Base-by-base conservation (phyloP, 2,888 invertebrate species). In the Coleophora deauratella region DNA sequence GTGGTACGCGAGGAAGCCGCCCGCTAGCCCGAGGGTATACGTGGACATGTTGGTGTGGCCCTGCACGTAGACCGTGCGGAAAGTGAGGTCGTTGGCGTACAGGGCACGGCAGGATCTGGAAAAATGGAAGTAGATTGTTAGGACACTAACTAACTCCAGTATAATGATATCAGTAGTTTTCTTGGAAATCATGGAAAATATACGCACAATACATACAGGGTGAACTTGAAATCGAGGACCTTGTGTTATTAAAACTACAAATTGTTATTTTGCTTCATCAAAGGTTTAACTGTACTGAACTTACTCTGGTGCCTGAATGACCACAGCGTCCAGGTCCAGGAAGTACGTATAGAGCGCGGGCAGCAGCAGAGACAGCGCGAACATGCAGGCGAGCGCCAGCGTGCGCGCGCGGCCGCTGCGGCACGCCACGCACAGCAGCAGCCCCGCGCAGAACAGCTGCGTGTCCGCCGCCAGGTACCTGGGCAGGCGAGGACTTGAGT, bases 391-490 rank as follows among this genome's bases (percentile, higher is more conserved):
- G 4, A 82, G 53, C 1, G 55, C 56, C 0, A 59, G 32, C 11
- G 51, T 54, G 38, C 67, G 59, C 1, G 63, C 49, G 2, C 56
- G 55, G 10, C 55, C 46, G 3, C 47, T 55, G 9, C 69, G 59
- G 7, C 61, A 57, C n/a, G 57, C 8, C 44, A 81, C 50, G 38
- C 80, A 73, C 1, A 85, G 38, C 0, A 74, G 44, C n/a, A 86
- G 58, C 0, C 78, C 79, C 0, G 79, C 1, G 40, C 66, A 62
- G 63, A 85, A 86, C 15, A 86, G 59, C 47, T 87, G 86, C 0
- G 73, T 84, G 56, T 86, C 86, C 11, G 84, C 74, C 36, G 84
- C 86, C 14, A 86, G 53, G 49, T 86, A 86, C 86, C 86, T 86
- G 52, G 10, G 33, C n/a, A n/a, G n/a, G n/a, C n/a, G n/a, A n/a